phyloP scores from a whole-genome alignment of 1,140 invertebrate genomes.

The Eumaeus atala region DNA sequence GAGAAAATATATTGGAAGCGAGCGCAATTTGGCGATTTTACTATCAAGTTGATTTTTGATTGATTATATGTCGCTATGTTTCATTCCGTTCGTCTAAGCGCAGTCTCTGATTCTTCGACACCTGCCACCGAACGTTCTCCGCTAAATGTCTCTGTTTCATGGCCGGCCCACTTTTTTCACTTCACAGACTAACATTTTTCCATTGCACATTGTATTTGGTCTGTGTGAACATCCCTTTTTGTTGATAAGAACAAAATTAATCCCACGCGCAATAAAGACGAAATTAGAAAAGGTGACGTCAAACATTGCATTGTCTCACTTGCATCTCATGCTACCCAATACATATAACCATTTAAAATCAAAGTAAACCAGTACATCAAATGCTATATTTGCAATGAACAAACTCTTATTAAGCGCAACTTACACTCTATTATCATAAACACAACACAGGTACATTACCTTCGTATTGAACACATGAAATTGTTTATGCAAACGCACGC shows the following conservation, averaged over 20 bases:
- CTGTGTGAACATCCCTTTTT: conserved; percentile 4
- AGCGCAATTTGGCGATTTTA: conserved; percentile 65
- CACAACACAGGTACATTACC: conserved; percentile 13
- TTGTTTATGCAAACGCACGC: neutral
- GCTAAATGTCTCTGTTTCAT: conserved; percentile 62
- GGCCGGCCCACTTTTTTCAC: conserved; percentile 66
- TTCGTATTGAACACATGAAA: conserved; percentile 1
- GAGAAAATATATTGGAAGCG: conserved; percentile 64
- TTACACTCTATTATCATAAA: conserved; percentile 16
- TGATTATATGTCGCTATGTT: conserved; percentile 49
- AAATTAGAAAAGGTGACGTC: conserved; percentile 34
- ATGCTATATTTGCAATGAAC: conserved; percentile 30
- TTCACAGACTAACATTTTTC: conserved; percentile 50
- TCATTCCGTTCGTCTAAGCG: conserved; percentile 65
- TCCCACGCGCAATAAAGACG: conserved; percentile 14
- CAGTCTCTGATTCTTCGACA: conserved; percentile 65
- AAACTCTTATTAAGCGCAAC: conserved; percentile 21
- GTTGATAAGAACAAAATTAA: conserved; percentile 14
- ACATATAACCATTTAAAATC: conserved; percentile 22
- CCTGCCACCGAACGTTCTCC: conserved; percentile 59
- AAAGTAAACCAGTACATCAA: conserved; percentile 31
- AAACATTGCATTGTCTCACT: conserved; percentile 40
- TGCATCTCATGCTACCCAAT: conserved; percentile 24
- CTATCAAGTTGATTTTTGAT: conserved; percentile 20
- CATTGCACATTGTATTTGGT: conserved; percentile 27